Conservation (phyloP, 2,797 vertebrate species). For the Hippocampus kuda region DNA sequence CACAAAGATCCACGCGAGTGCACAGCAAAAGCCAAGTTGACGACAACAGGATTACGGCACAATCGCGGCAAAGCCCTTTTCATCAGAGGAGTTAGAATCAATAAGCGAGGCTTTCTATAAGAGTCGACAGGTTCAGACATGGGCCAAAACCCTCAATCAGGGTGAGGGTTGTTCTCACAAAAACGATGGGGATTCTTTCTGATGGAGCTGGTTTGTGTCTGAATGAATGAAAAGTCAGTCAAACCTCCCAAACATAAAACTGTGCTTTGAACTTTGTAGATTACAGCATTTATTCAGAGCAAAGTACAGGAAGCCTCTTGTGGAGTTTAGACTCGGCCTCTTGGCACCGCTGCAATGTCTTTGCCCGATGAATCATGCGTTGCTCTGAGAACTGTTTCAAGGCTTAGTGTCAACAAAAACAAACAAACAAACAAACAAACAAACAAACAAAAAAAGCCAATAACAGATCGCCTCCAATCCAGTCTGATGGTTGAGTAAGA, state of each 20-base stretch:
- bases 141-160: slow-evolving; percentile 38
- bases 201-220: slow-evolving; percentile 19
- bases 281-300: slow-evolving; percentile 27
- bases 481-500: slow-evolving; percentile 31
- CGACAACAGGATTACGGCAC: slow-evolving; percentile 60
- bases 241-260: slow-evolving; percentile 5
- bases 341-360: slow-evolving; percentile 33
- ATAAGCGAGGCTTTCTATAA: slow-evolving; percentile 44
- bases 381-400: slow-evolving; percentile 26
- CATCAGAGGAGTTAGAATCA: slow-evolving; percentile 55
- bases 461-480: slow-evolving; percentile 22
- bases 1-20: slow-evolving; percentile 6
- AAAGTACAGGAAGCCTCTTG: slow-evolving; percentile 19
- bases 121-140: slow-evolving; percentile 63
- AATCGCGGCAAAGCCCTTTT: slow-evolving; percentile 46
- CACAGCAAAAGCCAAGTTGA: slow-evolving; percentile 26
- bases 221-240: slow-evolving; percentile 18
- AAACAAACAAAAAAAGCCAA: slow-evolving; percentile 4
- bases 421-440: slow-evolving; percentile 1
- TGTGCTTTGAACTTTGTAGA: slow-evolving; percentile 9
- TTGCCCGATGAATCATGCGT: slow-evolving; percentile 32
- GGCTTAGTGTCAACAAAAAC: slow-evolving; percentile 24
- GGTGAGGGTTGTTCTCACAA: slow-evolving; percentile 38
- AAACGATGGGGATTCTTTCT: slow-evolving; percentile 33
- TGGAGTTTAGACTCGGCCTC: slow-evolving; percentile 36